Conservation (phyloP, 1,140 invertebrate genomes). For the Nephotettix cincticeps region DNA sequence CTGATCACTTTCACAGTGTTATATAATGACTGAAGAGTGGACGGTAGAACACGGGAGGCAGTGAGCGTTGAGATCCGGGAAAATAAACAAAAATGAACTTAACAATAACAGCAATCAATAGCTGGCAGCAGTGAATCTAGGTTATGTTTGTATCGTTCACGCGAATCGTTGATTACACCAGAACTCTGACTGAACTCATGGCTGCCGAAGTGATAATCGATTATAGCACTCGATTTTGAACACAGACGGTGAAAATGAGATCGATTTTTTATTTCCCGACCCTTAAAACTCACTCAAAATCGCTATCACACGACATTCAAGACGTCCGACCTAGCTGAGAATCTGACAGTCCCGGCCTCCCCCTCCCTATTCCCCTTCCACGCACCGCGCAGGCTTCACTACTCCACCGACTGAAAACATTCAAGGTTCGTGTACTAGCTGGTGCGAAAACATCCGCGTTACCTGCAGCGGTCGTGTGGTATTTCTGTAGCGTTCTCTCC, state of each 20-base stretch:
- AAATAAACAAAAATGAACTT: not conserved
- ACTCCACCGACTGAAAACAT: not conserved
- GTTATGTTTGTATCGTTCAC: constrained; percentile 1
- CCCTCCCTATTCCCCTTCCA: not conserved
- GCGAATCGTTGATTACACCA: not conserved
- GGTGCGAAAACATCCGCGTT: not conserved
- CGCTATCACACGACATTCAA: not conserved
- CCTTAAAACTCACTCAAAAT: not conserved
- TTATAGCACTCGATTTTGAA: not conserved
- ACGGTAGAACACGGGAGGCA: not conserved
- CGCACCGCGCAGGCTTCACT: constrained; percentile 13
- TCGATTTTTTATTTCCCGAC: not conserved
- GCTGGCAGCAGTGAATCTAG: not conserved
- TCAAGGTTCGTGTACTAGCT: not conserved
- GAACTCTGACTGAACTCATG: not conserved
- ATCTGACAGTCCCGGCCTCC: not conserved
- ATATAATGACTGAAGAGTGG: not conserved
- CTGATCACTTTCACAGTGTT: not conserved
- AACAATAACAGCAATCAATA: not conserved
- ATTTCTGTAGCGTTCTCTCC: not conserved
- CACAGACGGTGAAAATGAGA: constrained; percentile 2
- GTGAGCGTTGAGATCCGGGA: not conserved
- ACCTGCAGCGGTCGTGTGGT: not conserved
- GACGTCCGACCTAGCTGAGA: not conserved
- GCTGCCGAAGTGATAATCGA: not conserved